Percentiles rank a stretch among this genome's conserved stretches.
phyloP scores from a whole-genome alignment of 2,888 invertebrate genomes.

The Adineta ricciae region DNA sequence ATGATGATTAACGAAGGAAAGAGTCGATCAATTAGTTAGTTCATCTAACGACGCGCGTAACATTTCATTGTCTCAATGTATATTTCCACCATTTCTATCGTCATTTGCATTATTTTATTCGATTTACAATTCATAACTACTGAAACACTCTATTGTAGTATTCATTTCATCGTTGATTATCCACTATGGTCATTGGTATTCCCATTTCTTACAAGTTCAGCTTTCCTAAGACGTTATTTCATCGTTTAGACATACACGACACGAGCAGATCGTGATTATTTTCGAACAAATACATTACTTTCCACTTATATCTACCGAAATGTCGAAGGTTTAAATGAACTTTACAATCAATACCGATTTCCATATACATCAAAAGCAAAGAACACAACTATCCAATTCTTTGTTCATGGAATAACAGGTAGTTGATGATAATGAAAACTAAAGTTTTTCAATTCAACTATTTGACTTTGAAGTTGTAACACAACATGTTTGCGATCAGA shows the following conservation, averaged over 20 bases:
- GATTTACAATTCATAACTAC: neutral
- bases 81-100: neutral
- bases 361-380: neutral
- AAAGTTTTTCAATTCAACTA: neutral
- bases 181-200: neutral
- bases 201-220: neutral
- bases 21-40: neutral
- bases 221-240: neutral
- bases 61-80: neutral
- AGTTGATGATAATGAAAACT: neutral
- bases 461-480: neutral
- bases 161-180: constrained; percentile 16
- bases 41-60: neutral
- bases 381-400: neutral
- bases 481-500: neutral
- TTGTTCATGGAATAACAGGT: neutral
- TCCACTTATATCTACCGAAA: neutral
- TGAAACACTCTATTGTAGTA: neutral
- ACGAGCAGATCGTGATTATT: neutral
- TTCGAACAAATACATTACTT: neutral
- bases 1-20: no score
- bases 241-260: neutral
- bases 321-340: constrained; percentile 2
- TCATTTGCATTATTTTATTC: neutral
- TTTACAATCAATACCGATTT: neutral